Conservation (phyloP, 2,797 vertebrate genomes). For the Macropus fuliginosus region DNA sequence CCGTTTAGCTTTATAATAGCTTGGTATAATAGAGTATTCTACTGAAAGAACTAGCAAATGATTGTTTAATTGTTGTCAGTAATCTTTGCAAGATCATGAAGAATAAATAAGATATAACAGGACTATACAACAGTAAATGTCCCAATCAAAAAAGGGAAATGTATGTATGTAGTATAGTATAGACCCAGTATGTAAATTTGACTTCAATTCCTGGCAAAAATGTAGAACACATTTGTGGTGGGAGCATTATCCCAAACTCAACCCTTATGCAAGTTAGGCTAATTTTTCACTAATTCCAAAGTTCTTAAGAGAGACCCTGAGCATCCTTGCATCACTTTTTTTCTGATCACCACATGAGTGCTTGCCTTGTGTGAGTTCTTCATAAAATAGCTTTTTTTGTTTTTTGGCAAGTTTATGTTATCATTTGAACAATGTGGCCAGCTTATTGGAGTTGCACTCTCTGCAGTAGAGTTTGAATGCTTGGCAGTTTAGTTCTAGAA, state of each 20-base stretch:
- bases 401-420: no score
- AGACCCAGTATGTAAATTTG: not conserved
- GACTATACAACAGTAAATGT: not conserved
- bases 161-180: no score
- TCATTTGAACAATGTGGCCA: no score
- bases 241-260: not conserved
- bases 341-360: no score
- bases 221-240: not conserved
- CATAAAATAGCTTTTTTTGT: no score
- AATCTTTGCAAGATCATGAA: not conserved
- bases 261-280: not conserved
- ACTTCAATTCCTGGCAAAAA: not conserved
- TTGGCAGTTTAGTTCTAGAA: no score
- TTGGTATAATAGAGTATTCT: not conserved
- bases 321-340: no score
- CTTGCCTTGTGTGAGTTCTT: no score
- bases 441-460: no score
- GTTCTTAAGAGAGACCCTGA: no score
- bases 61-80: not conserved
- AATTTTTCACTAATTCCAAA: not conserved
- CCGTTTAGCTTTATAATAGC: not conserved
- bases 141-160: no score
- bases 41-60: not conserved
- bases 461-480: no score
- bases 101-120: not conserved